Conservation (phyloP, 2,888 invertebrate species). For the Chalcosyrphus nemorum region DNA sequence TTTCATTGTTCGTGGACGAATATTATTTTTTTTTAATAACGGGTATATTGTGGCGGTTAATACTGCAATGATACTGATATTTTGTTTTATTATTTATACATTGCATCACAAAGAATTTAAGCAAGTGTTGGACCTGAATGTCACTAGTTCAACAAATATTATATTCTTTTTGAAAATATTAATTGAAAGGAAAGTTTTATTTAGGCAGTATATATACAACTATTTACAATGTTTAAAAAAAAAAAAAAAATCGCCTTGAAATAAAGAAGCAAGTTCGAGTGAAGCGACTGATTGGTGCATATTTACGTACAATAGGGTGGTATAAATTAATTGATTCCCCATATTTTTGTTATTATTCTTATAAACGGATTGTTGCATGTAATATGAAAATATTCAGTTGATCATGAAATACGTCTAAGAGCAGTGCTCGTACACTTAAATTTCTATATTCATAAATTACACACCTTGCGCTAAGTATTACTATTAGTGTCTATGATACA, state of each 20-base stretch:
- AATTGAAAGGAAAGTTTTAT: conserved; percentile 6
- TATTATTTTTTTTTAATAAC: conserved; percentile 39
- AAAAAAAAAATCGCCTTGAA: not conserved
- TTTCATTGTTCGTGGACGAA: conserved; percentile 59
- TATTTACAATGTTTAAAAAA: conserved; percentile 36
- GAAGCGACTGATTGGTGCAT: conserved; percentile 21
- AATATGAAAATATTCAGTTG: not conserved
- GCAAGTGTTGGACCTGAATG: conserved; percentile 11
- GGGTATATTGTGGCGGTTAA: conserved; percentile 61
- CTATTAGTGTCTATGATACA: not conserved
- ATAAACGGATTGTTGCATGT: not conserved
- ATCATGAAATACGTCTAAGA: not conserved
- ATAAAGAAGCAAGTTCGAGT: conserved; percentile 16
- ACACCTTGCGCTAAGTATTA: not conserved
- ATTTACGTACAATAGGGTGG: conserved; percentile 32
- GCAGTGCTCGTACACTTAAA: not conserved
- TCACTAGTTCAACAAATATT: conserved; percentile 17
- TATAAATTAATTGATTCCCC: not conserved
- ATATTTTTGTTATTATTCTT: not conserved
- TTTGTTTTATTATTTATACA: conserved; percentile 33
- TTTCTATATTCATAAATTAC: not conserved
- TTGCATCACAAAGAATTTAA: conserved; percentile 57
- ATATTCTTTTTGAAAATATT: conserved; percentile 2
- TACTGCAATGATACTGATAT: conserved; percentile 65
- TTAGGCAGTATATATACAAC: conserved; percentile 49